These are phyloP conservation scores for Nipponacmea schrenckii DNA, from an alignment of 2,888 invertebrate genomes.

Conservation along the genomic window DNA sequence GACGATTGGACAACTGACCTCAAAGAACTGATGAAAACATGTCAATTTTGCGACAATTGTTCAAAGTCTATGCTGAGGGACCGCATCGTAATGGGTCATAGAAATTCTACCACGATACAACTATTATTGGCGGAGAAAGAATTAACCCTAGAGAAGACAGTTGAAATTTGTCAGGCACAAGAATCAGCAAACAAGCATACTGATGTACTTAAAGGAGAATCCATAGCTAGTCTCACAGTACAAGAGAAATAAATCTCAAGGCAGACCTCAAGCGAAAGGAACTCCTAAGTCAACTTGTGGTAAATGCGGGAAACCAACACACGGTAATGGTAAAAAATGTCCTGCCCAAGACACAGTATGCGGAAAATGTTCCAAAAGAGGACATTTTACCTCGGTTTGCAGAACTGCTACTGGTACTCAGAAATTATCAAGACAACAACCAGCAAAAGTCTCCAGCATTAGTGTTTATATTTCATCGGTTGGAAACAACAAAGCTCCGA, in stretches of 20 bases:
- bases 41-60: background rate
- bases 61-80: background rate
- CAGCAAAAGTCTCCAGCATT: background rate
- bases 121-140: background rate
- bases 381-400: too few relatives aligned
- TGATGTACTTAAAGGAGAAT: background rate
- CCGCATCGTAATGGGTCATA: background rate
- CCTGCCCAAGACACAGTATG: background rate
- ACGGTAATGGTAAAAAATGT: background rate
- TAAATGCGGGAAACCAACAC: background rate
- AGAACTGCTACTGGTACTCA: too few relatives aligned
- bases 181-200: background rate
- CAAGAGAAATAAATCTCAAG: background rate
- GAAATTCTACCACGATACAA: background rate
- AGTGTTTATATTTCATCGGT: too few relatives aligned
- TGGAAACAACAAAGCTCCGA: too few relatives aligned
- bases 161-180: background rate
- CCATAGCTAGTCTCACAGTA: background rate
- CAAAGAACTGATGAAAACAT: background rate
- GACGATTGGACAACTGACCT: background rate
- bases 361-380: conserved; percentile 1
- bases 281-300: background rate
- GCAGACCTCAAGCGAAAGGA: too few relatives aligned
- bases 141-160: background rate
- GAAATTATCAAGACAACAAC: too few relatives aligned